Percentiles rank a stretch among this genome's conserved stretches.
Evolutionary conservation across 2,888 invertebrate species (phyloP).

Genomic region (Cosmia pyralina): DNA sequence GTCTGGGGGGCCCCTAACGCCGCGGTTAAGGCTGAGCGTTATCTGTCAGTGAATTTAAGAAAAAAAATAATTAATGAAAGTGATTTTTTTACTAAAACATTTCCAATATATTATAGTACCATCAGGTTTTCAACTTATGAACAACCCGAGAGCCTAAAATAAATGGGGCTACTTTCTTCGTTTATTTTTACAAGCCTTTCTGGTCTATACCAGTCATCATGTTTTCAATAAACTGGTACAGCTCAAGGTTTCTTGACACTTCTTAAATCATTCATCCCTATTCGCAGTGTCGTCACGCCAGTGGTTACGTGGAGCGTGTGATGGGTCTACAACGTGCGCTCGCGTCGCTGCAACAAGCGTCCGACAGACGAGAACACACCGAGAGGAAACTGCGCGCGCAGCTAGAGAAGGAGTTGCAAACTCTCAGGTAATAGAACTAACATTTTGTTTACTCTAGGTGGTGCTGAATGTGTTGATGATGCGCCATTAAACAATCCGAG

Average conservation of each 20-base stretch:
- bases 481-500: no score
- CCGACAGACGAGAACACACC: conserved; percentile 95
- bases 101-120: no score
- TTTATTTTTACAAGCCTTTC: not conserved
- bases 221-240: not conserved
- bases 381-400: conserved; percentile 96
- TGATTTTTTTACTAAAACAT: no score
- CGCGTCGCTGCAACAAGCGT: conserved; percentile 94
- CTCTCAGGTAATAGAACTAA: conserved; percentile 85
- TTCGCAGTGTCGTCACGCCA: conserved; percentile 94
- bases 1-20: no score
- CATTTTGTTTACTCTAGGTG: not conserved
- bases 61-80: no score
- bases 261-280: not conserved
- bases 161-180: not conserved
- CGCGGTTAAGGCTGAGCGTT: no score
- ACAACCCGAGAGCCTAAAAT: no score
- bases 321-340: conserved; percentile 95
- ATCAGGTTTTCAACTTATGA: no score
- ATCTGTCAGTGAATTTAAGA: no score
- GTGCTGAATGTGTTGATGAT: not conserved
- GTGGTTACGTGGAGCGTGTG: conserved; percentile 95
- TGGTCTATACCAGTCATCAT: not conserved
- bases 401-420: conserved; percentile 95
- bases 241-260: not conserved